Conservation (phyloP, 1,140 invertebrate genomes). For the Hypothenemus hampei region DNA sequence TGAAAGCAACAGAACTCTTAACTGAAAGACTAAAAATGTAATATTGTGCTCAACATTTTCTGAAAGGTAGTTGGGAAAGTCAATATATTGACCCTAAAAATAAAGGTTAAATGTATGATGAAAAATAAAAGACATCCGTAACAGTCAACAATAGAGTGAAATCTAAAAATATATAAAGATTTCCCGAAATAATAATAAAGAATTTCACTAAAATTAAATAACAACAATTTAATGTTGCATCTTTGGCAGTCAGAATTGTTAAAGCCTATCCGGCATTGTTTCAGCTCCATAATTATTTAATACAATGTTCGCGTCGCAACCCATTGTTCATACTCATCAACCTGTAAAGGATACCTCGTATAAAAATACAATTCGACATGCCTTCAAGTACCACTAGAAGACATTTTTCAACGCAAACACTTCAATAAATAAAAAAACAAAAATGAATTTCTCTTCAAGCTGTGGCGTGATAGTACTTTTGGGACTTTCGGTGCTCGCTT, state of each 20-base stretch:
- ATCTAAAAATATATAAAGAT: too few relatives aligned
- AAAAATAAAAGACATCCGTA: too few relatives aligned
- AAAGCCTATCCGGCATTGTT: not conserved
- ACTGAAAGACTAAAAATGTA: too few relatives aligned
- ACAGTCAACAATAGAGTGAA: too few relatives aligned
- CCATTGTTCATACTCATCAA: conserved; percentile 6
- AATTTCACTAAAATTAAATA: not conserved
- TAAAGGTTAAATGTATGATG: too few relatives aligned
- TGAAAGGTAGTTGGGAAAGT: too few relatives aligned
- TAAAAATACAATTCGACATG: conserved; percentile 7
- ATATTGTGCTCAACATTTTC: too few relatives aligned
- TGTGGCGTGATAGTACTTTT: not conserved
- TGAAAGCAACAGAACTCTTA: too few relatives aligned
- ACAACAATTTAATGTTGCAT: not conserved
- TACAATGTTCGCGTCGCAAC: conserved; percentile 4
- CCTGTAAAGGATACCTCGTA: conserved; percentile 7
- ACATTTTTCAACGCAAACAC: not conserved
- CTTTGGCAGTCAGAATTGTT: not conserved
- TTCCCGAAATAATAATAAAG: not conserved
- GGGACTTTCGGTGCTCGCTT: not conserved
- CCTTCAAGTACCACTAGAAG: not conserved
- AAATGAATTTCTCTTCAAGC: not conserved
- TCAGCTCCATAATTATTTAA: conserved; percentile 1
- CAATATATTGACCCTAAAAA: too few relatives aligned
- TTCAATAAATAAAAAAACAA: not conserved